These are phyloP conservation scores for Drosophila mercatorum DNA, from an alignment of 2,888 invertebrate genomes.

Conservation along the genomic window DNA sequence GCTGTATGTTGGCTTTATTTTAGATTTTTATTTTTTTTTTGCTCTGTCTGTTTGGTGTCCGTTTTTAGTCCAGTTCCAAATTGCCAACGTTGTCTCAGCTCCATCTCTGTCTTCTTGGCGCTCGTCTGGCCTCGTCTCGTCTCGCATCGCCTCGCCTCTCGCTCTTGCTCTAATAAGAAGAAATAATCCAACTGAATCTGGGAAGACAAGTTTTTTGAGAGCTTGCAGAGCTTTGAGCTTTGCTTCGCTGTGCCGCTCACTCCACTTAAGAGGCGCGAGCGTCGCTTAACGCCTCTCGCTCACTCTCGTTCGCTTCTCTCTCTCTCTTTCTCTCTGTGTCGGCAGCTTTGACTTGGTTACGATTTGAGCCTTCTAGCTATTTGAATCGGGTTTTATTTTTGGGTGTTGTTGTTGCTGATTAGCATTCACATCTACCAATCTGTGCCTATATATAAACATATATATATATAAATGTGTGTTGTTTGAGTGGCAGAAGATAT, in stretches of 20 bases:
- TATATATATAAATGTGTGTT: constrained; percentile 3
- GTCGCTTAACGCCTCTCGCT: constrained; percentile 21
- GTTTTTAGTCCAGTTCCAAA: constrained; percentile 78
- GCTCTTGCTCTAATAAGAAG: constrained; percentile 63
- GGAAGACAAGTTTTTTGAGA: constrained; percentile 75
- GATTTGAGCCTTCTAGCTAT: constrained; percentile 48
- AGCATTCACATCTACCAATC: constrained; percentile 60
- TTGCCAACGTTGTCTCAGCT: constrained; percentile 59
- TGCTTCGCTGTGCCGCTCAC: constrained; percentile 21
- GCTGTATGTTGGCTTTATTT: constrained; percentile 32
- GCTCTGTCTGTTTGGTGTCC: constrained; percentile 60
- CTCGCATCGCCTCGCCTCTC: constrained; percentile 10
- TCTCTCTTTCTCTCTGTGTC: not conserved
- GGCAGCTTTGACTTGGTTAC: constrained; percentile 41
- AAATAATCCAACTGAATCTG: constrained; percentile 75
- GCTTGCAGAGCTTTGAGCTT: constrained; percentile 49
- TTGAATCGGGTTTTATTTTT: constrained; percentile 67
- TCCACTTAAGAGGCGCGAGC: constrained; percentile 14
- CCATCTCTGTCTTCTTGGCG: constrained; percentile 38
- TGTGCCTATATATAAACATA: not conserved
- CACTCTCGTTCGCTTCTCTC: constrained; percentile 17
- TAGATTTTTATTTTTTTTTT: constrained; percentile 18
- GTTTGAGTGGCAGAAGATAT: constrained; percentile 53
- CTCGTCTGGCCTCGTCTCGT: not conserved
- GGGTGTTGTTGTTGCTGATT: constrained; percentile 64